Evolutionary conservation across 2,797 vertebrate species (phyloP), one percentile per base, ranked within the genome.

Genomic region (Meda fulgida): DNA sequence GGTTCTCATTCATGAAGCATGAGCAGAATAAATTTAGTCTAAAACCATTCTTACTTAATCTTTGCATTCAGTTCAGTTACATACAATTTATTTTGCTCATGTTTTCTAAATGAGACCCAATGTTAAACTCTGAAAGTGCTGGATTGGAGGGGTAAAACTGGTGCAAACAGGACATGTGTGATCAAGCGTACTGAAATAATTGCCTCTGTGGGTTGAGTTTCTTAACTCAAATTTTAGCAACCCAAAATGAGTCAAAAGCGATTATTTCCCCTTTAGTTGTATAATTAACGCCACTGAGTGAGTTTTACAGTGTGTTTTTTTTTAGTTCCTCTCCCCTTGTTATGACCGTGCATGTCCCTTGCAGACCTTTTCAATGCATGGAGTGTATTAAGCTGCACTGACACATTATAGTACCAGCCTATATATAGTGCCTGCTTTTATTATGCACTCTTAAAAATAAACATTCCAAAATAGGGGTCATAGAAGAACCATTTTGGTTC

Each of bases 311-410:
- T 67, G 43, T 81, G 36, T 6, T 38, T 46, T 46, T n/a, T 69
- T 78, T 63, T 19, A 38, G 34, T 55, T 84, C 51, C 26, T 84
- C 91, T 86, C 91, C 81, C 89, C 75, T 78, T 78, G 75, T 63
- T 60, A 23, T 84, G 83, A 78, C 36, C 60, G 13, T 70, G 66
- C 51, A 60, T 1, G 26, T 31, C 29, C 29, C 67, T 84, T 70
- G 71, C 55, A 83, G 14, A 58, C 55, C 2, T 66, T 84, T 78
- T 70, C n/a, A 70, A 14, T 36, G 75, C 83, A 84, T 70, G 65
- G 51, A 78, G 51, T 78, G 76, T 60, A 14, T 43, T 60, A 36
- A 84, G 21, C 71, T 83, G n/a, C 40, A 72, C 55, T 83, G 55
- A 73, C 69, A 65, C 6, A 0, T n/a, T 46, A 46, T 16, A 71